These are phyloP conservation scores for Falcaria lacertinaria DNA, from an alignment of 2,888 invertebrate species.

Conservation along the genomic window DNA sequence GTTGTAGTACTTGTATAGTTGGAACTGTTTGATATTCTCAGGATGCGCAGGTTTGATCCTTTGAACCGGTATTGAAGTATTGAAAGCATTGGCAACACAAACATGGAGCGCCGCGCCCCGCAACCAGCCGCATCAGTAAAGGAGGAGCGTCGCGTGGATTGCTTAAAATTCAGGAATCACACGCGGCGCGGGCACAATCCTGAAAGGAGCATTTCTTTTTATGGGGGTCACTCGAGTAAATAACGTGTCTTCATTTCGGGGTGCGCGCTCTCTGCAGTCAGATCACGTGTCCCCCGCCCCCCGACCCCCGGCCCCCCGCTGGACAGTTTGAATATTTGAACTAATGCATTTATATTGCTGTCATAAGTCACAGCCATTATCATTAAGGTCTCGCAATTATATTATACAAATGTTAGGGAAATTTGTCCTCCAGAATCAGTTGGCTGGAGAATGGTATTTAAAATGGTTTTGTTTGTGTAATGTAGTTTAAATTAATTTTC, in stretches of 20 bases:
- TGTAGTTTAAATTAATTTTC: too few relatives aligned
- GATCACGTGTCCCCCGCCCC: conserved; percentile 26
- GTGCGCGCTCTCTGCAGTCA: conserved; percentile 24
- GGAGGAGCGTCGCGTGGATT: conserved; percentile 37
- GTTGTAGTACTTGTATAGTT: too few relatives aligned
- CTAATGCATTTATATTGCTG: conserved; percentile 16
- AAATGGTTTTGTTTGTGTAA: too few relatives aligned
- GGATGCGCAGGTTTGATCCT: too few relatives aligned
- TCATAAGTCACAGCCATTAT: conserved; percentile 7
- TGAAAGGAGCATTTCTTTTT: conserved; percentile 55
- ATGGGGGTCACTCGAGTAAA: conserved; percentile 65
- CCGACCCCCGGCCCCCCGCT: conserved; percentile 1
- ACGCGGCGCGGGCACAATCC: conserved; percentile 43
- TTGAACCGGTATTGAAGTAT: background rate
- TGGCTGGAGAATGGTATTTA: too few relatives aligned
- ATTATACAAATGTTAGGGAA: background rate
- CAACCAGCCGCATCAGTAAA: conserved; percentile 43
- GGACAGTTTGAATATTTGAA: conserved; percentile 24
- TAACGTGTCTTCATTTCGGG: conserved; percentile 55
- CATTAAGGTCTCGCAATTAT: background rate
- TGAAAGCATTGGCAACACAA: conserved; percentile 2
- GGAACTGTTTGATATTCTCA: too few relatives aligned
- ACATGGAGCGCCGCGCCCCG: conserved; percentile 30
- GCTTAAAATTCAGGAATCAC: conserved; percentile 64
- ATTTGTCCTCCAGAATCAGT: too few relatives aligned